phyloP scores from a whole-genome alignment of 2,113 vertebrate genomes.

The Rafetus swinhoei region DNA sequence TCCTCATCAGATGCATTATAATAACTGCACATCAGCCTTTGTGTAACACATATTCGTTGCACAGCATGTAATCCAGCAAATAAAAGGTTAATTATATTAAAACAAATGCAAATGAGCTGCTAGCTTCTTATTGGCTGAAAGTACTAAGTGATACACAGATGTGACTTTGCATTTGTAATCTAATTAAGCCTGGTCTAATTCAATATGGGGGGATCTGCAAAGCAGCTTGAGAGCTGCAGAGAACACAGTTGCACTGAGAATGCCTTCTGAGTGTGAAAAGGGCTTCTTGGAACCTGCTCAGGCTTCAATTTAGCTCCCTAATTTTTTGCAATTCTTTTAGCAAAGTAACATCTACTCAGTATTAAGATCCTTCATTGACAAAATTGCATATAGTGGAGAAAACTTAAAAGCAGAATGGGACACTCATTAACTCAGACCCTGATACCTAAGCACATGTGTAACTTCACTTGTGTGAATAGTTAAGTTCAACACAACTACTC shows the following conservation, averaged over 20 bases:
- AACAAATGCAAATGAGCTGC: conserved; percentile 16
- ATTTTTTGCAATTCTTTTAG: conserved; percentile 22
- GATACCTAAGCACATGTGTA: not conserved
- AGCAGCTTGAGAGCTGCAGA: conserved; percentile 23
- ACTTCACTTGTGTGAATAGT: rapidly evolving
- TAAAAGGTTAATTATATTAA: conserved; percentile 41
- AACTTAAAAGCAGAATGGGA: not conserved
- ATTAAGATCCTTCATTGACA: not conserved
- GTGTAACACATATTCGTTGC: not conserved
- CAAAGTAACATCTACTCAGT: not conserved
- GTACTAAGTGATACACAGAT: conserved; percentile 32
- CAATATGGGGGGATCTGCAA: conserved; percentile 43
- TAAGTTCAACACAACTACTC: not conserved
- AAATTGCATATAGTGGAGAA: not conserved
- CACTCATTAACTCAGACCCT: not conserved
- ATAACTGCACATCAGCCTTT: not conserved
- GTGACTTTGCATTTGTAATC: conserved; percentile 44
- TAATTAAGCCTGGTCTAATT: conserved; percentile 70
- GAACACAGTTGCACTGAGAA: not conserved
- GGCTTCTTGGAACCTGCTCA: conserved; percentile 27
- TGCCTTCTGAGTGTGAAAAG: conserved; percentile 32
- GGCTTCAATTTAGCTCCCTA: conserved; percentile 35
- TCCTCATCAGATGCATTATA: not conserved
- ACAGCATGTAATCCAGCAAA: conserved; percentile 20
- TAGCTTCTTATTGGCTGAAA: conserved; percentile 41